Evolutionary conservation across 2,888 invertebrate genomes (phyloP), one percentile per base, ranked within the genome.

Genomic region (Antitype chi): DNA sequence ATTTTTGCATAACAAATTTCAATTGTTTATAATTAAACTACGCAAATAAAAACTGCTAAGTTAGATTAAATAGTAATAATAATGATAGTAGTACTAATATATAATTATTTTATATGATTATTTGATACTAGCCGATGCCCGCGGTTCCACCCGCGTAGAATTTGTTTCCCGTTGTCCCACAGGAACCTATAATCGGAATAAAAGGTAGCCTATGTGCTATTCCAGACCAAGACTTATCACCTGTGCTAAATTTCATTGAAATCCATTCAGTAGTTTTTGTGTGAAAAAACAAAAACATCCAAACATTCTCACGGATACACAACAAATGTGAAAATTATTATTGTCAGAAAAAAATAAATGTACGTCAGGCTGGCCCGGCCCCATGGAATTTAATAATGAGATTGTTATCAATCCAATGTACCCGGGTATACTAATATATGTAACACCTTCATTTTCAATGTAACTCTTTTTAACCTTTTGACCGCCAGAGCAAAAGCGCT

Each of bases 61-160:
- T 78, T 78, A 70, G 75, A 78, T 81, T 80, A 76, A 73, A 70
- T 78, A 74, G 68, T 78, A 70, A 70, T 75, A 75, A 75, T 74
- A 74, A 74, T 74, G 74, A 74, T 74, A 74, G 74, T 74, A 74
- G 74, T 74, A 74, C 73, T 73, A 73, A 73, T 72, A 73, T 66
- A 66, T 73, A 73, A 73, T 73, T 73, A 73, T 73, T 73, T 73
- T 57, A 73, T 73, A 73, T 74, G 73, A 74, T 74, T 74, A 74
- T 74, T 74, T 74, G 73, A 74, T 74, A 74, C 73, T 74, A 74
- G 73, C 73, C 72, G 72, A 72, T 57, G 57, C 57, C 57, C 57
- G 57, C 57, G 57, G 71, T 71, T 71, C 71, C 62, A 72, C 72
- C 72, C 72, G 72, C 72, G 72, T 72, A 72, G 72, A 72, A 72